These are phyloP conservation scores for Sclerodermus sp. DNA, from an alignment of 2,888 invertebrate genomes.

Conservation along the genomic window DNA sequence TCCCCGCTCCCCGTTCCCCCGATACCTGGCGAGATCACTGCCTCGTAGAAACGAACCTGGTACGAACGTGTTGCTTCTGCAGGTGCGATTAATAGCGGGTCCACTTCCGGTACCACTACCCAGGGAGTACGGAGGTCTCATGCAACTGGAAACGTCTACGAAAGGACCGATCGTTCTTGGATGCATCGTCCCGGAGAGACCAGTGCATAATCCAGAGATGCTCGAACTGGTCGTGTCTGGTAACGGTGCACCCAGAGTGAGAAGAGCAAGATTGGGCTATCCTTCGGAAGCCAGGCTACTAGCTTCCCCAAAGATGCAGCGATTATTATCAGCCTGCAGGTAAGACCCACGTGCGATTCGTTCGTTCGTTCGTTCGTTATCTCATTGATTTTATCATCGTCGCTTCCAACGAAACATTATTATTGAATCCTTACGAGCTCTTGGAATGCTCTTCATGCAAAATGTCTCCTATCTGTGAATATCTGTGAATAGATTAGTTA, in stretches of 20 bases:
- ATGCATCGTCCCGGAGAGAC: conserved; percentile 58
- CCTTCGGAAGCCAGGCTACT: conserved; percentile 58
- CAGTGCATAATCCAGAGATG: conserved; percentile 55
- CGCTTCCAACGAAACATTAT: too few relatives aligned
- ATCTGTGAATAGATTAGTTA: neutral
- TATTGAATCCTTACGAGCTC: too few relatives aligned
- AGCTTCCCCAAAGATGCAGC: conserved; percentile 59
- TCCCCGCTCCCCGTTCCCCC: neutral
- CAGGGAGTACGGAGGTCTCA: conserved; percentile 55
- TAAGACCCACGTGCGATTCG: too few relatives aligned
- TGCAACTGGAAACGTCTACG: conserved; percentile 53
- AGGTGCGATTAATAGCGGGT: conserved; percentile 60
- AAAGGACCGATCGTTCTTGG: conserved; percentile 60
- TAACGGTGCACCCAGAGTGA: conserved; percentile 51
- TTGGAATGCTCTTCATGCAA: too few relatives aligned
- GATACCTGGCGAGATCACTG: too few relatives aligned
- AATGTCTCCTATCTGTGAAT: too few relatives aligned
- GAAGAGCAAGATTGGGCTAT: conserved; percentile 51
- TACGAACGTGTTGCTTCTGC: neutral
- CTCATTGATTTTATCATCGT: too few relatives aligned
- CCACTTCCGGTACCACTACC: conserved; percentile 54
- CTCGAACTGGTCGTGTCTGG: conserved; percentile 53
- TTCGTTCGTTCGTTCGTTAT: too few relatives aligned
- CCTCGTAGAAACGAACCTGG: too few relatives aligned
- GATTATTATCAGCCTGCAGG: conserved; percentile 59